Conservation (phyloP, 2,797 vertebrate genomes). For the Buceros bicornis region DNA sequence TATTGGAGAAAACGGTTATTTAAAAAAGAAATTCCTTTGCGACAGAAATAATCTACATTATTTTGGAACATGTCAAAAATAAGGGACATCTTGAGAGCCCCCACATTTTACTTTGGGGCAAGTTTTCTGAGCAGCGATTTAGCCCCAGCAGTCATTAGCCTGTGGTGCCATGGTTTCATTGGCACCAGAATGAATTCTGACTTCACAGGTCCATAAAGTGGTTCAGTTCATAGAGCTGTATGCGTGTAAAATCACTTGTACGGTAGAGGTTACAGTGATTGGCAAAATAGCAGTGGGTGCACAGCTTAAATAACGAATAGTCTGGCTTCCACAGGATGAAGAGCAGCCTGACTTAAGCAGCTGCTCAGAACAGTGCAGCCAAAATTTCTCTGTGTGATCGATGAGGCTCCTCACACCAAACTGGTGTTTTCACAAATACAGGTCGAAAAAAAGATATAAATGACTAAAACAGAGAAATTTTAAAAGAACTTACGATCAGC, state of each 20-base stretch:
- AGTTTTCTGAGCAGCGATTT: not conserved
- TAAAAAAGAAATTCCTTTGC: not conserved
- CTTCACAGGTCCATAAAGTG: not conserved
- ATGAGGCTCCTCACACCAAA: not conserved
- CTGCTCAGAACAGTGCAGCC: not conserved
- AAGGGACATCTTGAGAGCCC: not conserved
- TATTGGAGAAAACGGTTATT: not conserved
- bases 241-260: not conserved
- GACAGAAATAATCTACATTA: not conserved
- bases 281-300: not conserved
- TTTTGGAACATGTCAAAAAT: not conserved
- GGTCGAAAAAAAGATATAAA: not conserved
- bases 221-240: not conserved
- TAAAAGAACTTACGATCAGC: constrained; percentile 89
- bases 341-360: not conserved
- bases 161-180: not conserved
- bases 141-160: not conserved
- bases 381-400: not conserved
- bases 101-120: not conserved
- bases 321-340: not conserved
- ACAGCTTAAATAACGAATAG: too few species aligned
- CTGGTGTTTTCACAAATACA: not conserved
- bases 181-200: not conserved
- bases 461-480: not conserved
- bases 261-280: not conserved